phyloP scores from a whole-genome alignment of 1,140 invertebrate genomes.

The Phymastichus coffea region DNA sequence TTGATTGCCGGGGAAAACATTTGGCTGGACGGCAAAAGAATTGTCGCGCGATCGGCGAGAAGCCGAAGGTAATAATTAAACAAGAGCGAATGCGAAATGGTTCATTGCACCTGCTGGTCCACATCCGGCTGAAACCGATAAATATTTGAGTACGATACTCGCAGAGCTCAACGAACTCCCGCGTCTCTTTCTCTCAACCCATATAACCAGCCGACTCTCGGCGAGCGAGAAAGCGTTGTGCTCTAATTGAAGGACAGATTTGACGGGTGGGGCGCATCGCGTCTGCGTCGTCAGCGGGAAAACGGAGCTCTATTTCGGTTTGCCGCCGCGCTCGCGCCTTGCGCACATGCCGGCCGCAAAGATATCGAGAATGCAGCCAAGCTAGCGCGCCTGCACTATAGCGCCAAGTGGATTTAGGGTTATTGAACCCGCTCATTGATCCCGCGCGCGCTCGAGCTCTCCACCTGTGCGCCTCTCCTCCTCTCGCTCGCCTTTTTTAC shows the following conservation, averaged over 20 bases:
- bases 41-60: too few species aligned
- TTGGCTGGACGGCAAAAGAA: too few species aligned
- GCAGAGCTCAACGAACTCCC: neutral
- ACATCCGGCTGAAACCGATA: neutral
- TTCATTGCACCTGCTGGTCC: neutral
- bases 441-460: too few species aligned
- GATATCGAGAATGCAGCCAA: too few species aligned
- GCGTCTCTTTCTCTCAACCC: too few species aligned
- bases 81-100: neutral
- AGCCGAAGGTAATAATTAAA: neutral
- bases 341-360: too few species aligned
- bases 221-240: too few species aligned
- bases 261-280: neutral
- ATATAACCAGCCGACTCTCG: too few species aligned
- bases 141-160: constrained; percentile 2
- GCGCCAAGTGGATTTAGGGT: constrained; percentile 54
- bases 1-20: too few species aligned
- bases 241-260: neutral
- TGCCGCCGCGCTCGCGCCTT: too few species aligned
- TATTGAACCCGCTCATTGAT: constrained; percentile 55
- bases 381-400: constrained; percentile 30
- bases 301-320: neutral
- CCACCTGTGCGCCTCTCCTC: too few species aligned
- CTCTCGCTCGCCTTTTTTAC: neutral
- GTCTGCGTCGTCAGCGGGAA: too few species aligned